A percentile compares a stretch with the other conserved stretches of the same genome.
Evolutionary conservation across 2,797 vertebrate species (phyloP).

Genomic region (Acestrorhynchus altus): DNA sequence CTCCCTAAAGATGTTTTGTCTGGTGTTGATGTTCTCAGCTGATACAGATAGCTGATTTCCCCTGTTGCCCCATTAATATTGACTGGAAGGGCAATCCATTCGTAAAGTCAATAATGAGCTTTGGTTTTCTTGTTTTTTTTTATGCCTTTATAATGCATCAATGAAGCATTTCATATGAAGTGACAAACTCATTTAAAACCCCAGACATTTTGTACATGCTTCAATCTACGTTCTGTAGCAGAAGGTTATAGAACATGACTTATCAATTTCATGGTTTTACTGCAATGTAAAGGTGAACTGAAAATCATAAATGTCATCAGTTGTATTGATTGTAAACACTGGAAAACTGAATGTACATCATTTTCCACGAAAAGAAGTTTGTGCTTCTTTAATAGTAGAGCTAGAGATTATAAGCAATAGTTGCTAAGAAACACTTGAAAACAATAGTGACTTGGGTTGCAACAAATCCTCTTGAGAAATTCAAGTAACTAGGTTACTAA

Average conservation of each 20-base stretch:
- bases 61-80: conserved; percentile 8
- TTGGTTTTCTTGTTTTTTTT: not conserved
- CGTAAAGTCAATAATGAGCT: not conserved
- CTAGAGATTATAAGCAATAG: no score
- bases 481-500: no score
- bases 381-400: no score
- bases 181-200: not conserved
- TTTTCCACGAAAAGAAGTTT: no score
- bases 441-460: no score
- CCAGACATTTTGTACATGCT: not conserved
- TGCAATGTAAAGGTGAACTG: not conserved
- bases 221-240: not conserved
- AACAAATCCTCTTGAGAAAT: no score
- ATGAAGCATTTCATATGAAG: not conserved
- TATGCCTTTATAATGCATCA: not conserved
- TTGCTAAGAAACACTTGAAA: no score
- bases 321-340: not conserved
- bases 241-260: no score
- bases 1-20: no score
- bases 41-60: not conserved
- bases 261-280: not conserved
- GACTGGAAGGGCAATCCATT: not conserved
- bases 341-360: not conserved
- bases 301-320: conserved; percentile 11
- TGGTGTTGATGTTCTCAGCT: not conserved